A percentile compares a stretch with the other conserved stretches of the same genome.
Evolutionary conservation across 2,797 vertebrate genomes (phyloP).

Genomic region (Enteromius afrohamiltoni): DNA sequence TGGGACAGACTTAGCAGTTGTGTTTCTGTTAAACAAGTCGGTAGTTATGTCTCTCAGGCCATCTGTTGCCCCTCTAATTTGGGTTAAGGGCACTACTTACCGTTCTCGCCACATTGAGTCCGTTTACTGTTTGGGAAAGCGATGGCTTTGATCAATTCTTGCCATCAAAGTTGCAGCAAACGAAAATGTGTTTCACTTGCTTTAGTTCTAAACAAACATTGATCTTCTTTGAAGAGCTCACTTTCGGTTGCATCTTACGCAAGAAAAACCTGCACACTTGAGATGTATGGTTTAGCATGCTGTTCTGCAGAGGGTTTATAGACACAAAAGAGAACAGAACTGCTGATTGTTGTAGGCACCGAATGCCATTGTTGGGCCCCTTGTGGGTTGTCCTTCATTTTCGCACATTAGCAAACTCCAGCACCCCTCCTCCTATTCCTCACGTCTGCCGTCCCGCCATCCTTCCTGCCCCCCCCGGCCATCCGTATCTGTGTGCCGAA

Average conservation of each 20-base stretch:
- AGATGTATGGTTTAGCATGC: background rate
- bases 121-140: constrained; percentile 41
- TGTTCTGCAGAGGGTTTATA: background rate
- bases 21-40: constrained; percentile 50
- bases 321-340: constrained; percentile 10
- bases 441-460: background rate
- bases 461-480: background rate
- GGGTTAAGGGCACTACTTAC: constrained; percentile 7
- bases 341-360: constrained; percentile 24
- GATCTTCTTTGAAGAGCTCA: constrained; percentile 45
- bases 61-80: constrained; percentile 44
- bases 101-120: background rate
- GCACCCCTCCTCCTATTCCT: background rate
- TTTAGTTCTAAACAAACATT: constrained; percentile 57
- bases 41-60: constrained; percentile 44
- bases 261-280: background rate
- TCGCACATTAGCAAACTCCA: constrained; percentile 23
- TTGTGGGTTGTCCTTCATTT: constrained; percentile 28
- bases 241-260: constrained; percentile 18
- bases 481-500: constrained; percentile 14
- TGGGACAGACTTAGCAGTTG: constrained; percentile 50
- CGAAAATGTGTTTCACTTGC: constrained; percentile 22
- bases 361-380: constrained; percentile 29
- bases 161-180: constrained; percentile 35
- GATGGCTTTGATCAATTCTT: constrained; percentile 29